Conservation (phyloP, 2,113 vertebrate genomes). For the Lepisosteus osseus region DNA sequence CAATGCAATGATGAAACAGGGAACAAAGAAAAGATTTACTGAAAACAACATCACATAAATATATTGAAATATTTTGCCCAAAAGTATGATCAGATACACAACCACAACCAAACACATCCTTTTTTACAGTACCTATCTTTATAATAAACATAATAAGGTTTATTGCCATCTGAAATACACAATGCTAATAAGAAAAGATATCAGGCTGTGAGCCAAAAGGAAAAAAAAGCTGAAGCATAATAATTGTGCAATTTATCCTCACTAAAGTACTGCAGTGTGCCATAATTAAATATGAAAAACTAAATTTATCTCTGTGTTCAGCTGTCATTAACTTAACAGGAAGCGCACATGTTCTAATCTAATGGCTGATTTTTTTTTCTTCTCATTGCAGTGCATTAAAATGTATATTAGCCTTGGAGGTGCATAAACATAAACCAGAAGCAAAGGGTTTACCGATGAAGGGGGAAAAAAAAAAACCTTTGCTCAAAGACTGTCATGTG, state of each 20-base stretch:
- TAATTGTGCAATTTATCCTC: conserved; percentile 89
- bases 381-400: conserved; percentile 84
- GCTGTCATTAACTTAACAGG: conserved; percentile 93
- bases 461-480: conserved; percentile 53
- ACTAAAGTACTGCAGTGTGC: conserved; percentile 78
- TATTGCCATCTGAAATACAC: conserved; percentile 50
- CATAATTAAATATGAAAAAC: conserved; percentile 98
- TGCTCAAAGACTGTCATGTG: conserved; percentile 74
- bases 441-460: conserved; percentile 77
- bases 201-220: conserved; percentile 52
- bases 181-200: conserved; percentile 76
- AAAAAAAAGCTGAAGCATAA: conserved; percentile 76
- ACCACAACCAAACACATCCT: neutral
- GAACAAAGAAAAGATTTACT: too few species aligned
- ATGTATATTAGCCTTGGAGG: conserved; percentile 83
- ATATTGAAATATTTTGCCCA: neutral
- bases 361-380: conserved; percentile 67
- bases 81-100: neutral
- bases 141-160: conserved; percentile 39
- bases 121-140: conserved; percentile 4
- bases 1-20: conserved; percentile 1
- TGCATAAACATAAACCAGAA: conserved; percentile 86
- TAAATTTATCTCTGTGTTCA: conserved; percentile 88
- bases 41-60: neutral
- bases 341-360: conserved; percentile 80